These are phyloP conservation scores for Macropodus opercularis DNA, from an alignment of 2,797 vertebrate genomes.

Conservation along the genomic window DNA sequence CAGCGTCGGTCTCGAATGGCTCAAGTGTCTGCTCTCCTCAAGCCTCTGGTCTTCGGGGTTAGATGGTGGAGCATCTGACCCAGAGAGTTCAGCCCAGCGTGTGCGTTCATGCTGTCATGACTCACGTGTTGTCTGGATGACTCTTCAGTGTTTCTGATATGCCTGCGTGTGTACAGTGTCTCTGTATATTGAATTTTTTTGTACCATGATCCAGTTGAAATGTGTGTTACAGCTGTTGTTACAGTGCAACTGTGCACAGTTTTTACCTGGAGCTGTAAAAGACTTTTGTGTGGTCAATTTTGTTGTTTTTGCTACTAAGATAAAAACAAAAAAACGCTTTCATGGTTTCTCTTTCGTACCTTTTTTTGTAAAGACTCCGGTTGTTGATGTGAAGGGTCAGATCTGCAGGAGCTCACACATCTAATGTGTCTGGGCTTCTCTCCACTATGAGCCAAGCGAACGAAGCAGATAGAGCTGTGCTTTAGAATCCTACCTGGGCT, in stretches of 20 bases:
- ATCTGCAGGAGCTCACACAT: too few relatives aligned
- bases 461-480: too few relatives aligned
- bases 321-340: slow-evolving; percentile 55
- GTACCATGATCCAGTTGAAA: slow-evolving; percentile 38
- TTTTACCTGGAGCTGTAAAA: slow-evolving; percentile 80
- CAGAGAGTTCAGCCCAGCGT: slow-evolving; percentile 31
- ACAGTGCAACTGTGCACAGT: slow-evolving; percentile 61
- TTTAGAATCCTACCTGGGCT: too few relatives aligned
- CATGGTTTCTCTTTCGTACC: background rate
- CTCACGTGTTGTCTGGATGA: slow-evolving; percentile 35
- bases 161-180: slow-evolving; percentile 46
- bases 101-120: slow-evolving; percentile 28
- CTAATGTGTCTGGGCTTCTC: too few relatives aligned
- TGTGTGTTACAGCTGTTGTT: slow-evolving; percentile 49
- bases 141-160: slow-evolving; percentile 40
- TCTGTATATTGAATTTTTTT: slow-evolving; percentile 58
- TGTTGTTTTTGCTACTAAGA: slow-evolving; percentile 76
- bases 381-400: background rate
- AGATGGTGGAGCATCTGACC: slow-evolving; percentile 18
- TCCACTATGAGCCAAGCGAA: too few relatives aligned
- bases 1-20: background rate
- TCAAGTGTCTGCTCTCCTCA: background rate
- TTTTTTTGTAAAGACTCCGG: background rate
- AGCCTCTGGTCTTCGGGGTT: background rate
- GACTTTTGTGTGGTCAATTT: slow-evolving; percentile 80